Percentiles rank a stretch among this genome's conserved stretches.
phyloP scores from a whole-genome alignment of 2,888 invertebrate genomes.

The Masnerella sp. region DNA sequence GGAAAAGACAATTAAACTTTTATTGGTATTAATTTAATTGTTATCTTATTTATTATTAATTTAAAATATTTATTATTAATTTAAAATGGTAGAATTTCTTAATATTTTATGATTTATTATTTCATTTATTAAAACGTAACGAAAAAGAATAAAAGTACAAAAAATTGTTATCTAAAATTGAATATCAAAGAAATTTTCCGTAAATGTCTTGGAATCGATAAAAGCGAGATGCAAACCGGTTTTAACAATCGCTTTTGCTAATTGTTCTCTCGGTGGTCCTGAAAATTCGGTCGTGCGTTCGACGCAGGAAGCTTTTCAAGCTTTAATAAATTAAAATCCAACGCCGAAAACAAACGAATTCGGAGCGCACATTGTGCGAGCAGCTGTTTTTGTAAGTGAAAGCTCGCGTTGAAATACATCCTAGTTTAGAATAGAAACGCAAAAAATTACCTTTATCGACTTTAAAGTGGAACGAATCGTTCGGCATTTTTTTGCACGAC shows the following conservation, averaged over 20 bases:
- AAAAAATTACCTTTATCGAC: slow-evolving; percentile 55
- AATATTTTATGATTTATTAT: no score
- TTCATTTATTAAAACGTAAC: no score
- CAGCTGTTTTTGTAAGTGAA: slow-evolving; percentile 57
- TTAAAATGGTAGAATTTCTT: no score
- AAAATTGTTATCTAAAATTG: not conserved
- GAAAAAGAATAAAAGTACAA: no score
- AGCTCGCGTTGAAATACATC: slow-evolving; percentile 48
- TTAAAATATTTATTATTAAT: no score
- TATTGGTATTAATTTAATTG: no score
- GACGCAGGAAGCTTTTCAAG: slow-evolving; percentile 46
- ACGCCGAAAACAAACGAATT: slow-evolving; percentile 42
- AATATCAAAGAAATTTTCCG: not conserved
- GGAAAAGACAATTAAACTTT: no score
- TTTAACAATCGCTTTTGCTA: slow-evolving; percentile 37
- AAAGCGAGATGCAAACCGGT: no score
- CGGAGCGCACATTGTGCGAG: slow-evolving; percentile 41
- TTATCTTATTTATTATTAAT: no score
- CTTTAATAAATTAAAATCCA: slow-evolving; percentile 52
- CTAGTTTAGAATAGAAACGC: slow-evolving; percentile 29
- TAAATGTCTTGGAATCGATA: slow-evolving; percentile 3
- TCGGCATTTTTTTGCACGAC: slow-evolving; percentile 6
- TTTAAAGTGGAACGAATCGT: slow-evolving; percentile 51
- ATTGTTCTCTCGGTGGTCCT: slow-evolving; percentile 29
- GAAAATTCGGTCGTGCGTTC: slow-evolving; percentile 29